Percentiles rank a stretch among this genome's conserved stretches.
Conservation (phyloP, 2,888 invertebrate genomes). For the Imbricaverruca yamaguchii region DNA sequence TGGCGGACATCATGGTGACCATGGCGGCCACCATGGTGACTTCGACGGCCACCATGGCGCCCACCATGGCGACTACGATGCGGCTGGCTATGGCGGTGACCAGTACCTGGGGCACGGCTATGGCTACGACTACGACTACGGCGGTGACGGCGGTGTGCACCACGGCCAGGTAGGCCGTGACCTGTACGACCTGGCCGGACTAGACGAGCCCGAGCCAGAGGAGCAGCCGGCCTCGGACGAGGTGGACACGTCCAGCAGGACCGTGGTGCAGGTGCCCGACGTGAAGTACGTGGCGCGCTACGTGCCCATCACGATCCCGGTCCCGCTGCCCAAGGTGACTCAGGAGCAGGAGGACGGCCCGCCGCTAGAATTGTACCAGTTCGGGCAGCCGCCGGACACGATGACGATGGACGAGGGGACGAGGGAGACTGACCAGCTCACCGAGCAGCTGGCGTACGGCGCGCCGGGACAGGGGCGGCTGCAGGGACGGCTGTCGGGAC, state of each 20-base stretch:
- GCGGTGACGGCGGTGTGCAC: background rate
- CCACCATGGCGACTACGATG: background rate
- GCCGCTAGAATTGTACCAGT: no score
- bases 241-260: background rate
- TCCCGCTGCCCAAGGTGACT: background rate
- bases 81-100: conserved; percentile 1
- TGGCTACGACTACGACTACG: background rate
- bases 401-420: no score
- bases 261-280: background rate
- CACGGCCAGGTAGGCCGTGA: background rate
- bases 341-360: background rate
- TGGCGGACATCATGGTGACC: background rate
- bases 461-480: no score
- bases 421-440: background rate
- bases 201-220: background rate
- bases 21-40: background rate
- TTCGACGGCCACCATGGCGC: background rate
- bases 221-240: background rate
- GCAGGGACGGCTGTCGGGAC: no score
- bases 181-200: background rate
- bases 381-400: no score
- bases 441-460: no score
- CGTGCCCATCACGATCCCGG: background rate
- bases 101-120: background rate
- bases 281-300: background rate